Base-by-base conservation (phyloP, 2,113 vertebrate species). In the Anarhynchus alexandrinus region DNA sequence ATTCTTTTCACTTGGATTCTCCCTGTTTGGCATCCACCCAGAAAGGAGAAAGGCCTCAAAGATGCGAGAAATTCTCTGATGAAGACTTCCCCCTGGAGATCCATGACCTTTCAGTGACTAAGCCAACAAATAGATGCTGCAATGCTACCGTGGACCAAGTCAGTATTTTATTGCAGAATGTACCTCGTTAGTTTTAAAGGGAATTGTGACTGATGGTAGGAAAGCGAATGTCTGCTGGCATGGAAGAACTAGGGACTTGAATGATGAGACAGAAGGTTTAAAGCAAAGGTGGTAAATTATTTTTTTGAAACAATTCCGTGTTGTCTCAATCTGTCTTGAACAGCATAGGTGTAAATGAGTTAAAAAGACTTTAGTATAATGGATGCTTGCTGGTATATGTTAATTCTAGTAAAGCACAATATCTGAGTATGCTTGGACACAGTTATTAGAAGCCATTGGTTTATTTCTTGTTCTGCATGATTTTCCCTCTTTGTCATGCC, bases 31-130 rank as follows among this genome's bases (percentile, higher is more conserved):
- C 96, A 19, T 90, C 93, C 25, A 55, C 93, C 8, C 45, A 71
- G 14, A 95, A 57, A 90, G 91, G 73, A 20, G 93, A 95, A 4
- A 38, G 18, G 30, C 49, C 67, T 21, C 49, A 72, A 34, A 87
- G 22, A 58, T 92, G 67, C 5, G 85, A 84, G 73, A 87, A 70
- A 10, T 67, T 82, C 7, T 61, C 64, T 29, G 77, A 49, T 64
- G 52, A 51, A 15, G 94, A 93, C 23, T 38, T 79, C 10, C 49
- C 93, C 79, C 74, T 83, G 55, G 96, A 97, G 15, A 92, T 94
- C 45, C 87, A 40, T 52, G 74, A 79, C 57, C 70, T 94, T 15
- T 43, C 94, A 20, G 94, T 64, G 88, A 62, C 73, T 76, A n/a
- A 96, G 45, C 85, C 93, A 42, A 19, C 54, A 52, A 81, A 52